These are phyloP conservation scores for Ciconia boyciana DNA, from an alignment of 2,113 vertebrate genomes.

Conservation along the genomic window DNA sequence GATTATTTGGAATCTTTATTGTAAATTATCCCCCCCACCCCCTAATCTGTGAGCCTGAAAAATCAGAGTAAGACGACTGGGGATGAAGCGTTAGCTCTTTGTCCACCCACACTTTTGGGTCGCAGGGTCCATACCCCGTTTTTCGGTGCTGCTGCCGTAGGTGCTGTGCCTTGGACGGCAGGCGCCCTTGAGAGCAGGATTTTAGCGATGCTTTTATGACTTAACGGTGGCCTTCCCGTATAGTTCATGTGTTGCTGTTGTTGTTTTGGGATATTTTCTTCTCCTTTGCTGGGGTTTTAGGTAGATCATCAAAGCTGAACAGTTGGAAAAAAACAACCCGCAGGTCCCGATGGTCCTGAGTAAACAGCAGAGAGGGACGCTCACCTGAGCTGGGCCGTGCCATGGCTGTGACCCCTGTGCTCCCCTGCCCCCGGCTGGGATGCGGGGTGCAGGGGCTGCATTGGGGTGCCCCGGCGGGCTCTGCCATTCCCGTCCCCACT, in stretches of 20 bases:
- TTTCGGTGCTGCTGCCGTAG: not conserved
- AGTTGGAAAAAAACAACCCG: fast-evolving
- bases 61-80: fast-evolving
- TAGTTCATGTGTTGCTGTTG: not conserved
- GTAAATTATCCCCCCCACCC: not conserved
- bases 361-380: not conserved
- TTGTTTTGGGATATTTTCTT: not conserved
- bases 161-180: not conserved
- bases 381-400: not conserved
- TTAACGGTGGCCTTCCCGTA: fast-evolving
- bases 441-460: fast-evolving
- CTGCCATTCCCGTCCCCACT: fast-evolving
- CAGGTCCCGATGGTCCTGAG: not conserved
- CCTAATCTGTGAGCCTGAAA: not conserved
- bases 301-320: not conserved
- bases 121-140: fast-evolving
- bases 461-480: not conserved
- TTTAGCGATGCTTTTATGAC: not conserved
- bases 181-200: not conserved
- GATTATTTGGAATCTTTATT: not conserved
- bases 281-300: not conserved
- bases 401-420: fast-evolving
- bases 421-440: not conserved
- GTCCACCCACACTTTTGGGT: not conserved
- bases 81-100: not conserved